Evolutionary conservation across 1,140 invertebrate genomes (phyloP).

Genomic region (Rhopalosiphum maidis): DNA sequence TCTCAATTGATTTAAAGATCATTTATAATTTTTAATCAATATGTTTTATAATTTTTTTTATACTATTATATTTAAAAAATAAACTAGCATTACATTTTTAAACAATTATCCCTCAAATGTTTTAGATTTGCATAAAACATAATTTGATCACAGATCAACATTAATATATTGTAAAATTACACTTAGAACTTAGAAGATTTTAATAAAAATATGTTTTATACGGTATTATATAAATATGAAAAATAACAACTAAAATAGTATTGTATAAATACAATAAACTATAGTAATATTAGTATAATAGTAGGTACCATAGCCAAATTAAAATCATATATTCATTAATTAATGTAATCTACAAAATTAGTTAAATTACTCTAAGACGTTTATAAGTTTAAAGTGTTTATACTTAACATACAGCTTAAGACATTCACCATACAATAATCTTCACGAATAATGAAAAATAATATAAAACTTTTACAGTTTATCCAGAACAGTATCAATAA

Average conservation of each 20-base stretch:
- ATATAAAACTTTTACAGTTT: no score
- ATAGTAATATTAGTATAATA: not conserved
- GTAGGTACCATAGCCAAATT: not conserved
- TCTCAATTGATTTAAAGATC: not conserved
- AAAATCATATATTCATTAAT: not conserved
- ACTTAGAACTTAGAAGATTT: not conserved
- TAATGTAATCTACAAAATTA: not conserved
- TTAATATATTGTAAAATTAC: not conserved
- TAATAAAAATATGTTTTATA: not conserved
- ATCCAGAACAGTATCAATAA: not conserved
- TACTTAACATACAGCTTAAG: not conserved
- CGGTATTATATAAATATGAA: not conserved
- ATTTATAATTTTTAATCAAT: not conserved
- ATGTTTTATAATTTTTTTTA: no score
- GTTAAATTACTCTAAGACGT: not conserved
- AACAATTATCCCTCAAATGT: not conserved
- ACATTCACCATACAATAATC: not conserved
- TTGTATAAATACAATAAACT: not conserved
- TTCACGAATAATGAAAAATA: not conserved
- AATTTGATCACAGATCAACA: not conserved
- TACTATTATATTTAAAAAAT: no score
- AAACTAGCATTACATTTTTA: no score
- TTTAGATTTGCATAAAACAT: not conserved
- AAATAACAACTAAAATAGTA: not conserved
- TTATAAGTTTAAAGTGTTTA: not conserved